Conservation (phyloP, 2,888 invertebrate species). For the Nephrotoma appendiculata region DNA sequence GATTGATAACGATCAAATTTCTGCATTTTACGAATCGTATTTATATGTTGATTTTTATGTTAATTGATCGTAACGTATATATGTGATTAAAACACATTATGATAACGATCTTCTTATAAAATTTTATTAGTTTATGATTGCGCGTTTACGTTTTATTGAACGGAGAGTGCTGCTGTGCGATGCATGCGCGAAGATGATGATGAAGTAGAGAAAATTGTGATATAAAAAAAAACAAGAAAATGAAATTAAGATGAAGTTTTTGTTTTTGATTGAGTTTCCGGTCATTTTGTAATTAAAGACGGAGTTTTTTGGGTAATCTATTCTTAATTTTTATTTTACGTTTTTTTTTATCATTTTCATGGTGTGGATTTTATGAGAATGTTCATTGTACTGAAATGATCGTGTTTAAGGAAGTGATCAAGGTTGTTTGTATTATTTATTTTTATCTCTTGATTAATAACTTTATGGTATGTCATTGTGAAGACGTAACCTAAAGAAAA, state of each 20-base stretch:
- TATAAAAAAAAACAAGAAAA: neutral
- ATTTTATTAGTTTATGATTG: neutral
- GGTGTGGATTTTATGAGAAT: neutral
- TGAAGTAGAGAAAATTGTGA: neutral
- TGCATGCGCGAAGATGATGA: neutral
- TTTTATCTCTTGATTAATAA: neutral
- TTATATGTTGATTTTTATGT: neutral
- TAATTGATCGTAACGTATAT: neutral
- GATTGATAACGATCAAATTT: neutral
- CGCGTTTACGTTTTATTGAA: neutral
- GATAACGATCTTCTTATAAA: neutral
- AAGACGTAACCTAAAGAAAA: neutral
- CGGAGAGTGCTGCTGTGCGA: neutral
- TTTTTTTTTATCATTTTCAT: neutral
- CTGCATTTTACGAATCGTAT: neutral
- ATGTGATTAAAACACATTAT: neutral
- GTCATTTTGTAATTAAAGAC: slow-evolving; percentile 3
- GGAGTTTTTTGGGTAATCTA: neutral
- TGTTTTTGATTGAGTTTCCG: slow-evolving; percentile 2
- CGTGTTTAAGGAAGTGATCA: neutral
- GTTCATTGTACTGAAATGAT: neutral
- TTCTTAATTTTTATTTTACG: neutral
- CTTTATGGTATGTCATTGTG: neutral
- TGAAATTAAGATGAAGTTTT: neutral
- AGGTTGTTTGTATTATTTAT: neutral